Evolutionary conservation across 2,888 invertebrate genomes (phyloP), one percentile per base, ranked within the genome.

Genomic region (Hydriomena furcata): DNA sequence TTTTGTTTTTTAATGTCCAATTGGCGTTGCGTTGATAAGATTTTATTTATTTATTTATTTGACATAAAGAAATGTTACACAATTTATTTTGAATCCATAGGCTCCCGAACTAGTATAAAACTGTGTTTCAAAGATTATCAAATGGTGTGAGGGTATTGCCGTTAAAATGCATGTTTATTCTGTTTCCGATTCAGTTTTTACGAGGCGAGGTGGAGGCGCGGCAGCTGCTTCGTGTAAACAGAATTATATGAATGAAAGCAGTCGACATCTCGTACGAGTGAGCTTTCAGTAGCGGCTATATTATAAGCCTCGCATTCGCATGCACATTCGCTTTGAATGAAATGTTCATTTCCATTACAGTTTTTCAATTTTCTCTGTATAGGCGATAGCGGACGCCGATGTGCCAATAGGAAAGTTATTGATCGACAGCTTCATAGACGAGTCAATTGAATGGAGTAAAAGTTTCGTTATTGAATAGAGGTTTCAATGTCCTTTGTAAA

Each of bases 161-260:
- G 66, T 79, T 75, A 71, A 73, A 76, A 73, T 75, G 71, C 65
- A 80, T 79, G 77, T 73, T 79, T 80, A 79, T 80, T 80, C 73
- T 76, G 71, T 78, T 79, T 80, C 71, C 76, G 77, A 81, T 82
- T 79, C 71, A 71, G 76, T 78, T 84, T 85, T 86, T 84, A 84
- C 78, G 85, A 84, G 63, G 64, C 63, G 62, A 65, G 58, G 64
- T 73, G 72, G 76, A 78, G 76, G 75, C 71, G 77, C 68, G 73
- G 73, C 84, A 84, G 78, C 80, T 84, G 84, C 73, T 70, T 65
- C 71, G 66, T 74, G 79, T 85, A 84, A 84, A 87, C 81, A 82
- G 71, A 80, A 84, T 83, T 79, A 79, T 82, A 82, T 80, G 77
- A 76, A 74, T 68, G 63, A 73, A 69, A 75, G 70, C 71, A 70